Evolutionary conservation across 2,797 vertebrate species (phyloP).

Genomic region (Eospalax fontanierii): DNA sequence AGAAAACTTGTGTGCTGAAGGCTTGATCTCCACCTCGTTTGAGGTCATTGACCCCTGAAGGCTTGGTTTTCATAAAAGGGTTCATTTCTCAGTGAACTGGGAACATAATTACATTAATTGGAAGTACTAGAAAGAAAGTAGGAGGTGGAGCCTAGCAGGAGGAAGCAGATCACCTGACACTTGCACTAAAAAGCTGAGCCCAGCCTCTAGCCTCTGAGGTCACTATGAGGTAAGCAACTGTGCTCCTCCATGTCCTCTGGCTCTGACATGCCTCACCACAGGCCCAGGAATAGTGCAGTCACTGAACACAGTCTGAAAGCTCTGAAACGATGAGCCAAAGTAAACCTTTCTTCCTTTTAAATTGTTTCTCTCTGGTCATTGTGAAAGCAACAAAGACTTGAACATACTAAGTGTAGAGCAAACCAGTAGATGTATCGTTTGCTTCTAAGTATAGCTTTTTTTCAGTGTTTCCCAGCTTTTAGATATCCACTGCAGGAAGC

Average conservation of each 20-base stretch:
- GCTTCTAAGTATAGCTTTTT: constrained; percentile 10
- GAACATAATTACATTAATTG: not conserved
- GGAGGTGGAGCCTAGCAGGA: not conserved
- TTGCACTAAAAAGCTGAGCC: not conserved
- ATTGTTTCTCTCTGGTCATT: not conserved
- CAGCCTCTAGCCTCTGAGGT: not conserved
- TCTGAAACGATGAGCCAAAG: not conserved
- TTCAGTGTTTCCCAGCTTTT: not conserved
- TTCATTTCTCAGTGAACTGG: not conserved
- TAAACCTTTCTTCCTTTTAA: not conserved
- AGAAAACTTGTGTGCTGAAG: not conserved
- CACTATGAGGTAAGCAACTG: fast-evolving
- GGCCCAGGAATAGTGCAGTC: not conserved
- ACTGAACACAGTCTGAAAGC: not conserved
- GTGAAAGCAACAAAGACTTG: not conserved
- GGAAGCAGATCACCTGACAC: not conserved
- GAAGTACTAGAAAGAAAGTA: not conserved
- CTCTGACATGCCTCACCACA: too few relatives aligned
- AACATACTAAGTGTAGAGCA: not conserved
- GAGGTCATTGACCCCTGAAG: not conserved
- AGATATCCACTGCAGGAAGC: not conserved
- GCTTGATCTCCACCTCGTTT: not conserved
- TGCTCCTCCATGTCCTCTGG: not conserved
- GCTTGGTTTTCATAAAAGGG: not conserved
- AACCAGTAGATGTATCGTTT: not conserved